Evolutionary conservation across 1,140 invertebrate species (phyloP).

Genomic region (Rhynchophorus ferrugineus): DNA sequence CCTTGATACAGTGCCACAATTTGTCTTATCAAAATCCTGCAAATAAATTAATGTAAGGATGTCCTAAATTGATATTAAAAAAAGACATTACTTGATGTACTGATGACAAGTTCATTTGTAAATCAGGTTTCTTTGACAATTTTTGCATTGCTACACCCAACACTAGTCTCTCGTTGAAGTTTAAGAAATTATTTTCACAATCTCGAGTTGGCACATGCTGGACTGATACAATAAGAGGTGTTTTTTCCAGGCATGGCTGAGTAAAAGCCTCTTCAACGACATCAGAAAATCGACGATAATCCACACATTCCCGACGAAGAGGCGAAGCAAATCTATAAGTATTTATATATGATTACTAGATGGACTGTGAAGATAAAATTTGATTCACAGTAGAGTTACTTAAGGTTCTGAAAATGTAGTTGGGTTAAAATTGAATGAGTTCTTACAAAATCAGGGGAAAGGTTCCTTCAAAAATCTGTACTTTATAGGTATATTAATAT

Average conservation of each 20-base stretch:
- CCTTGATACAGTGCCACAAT: slow-evolving; percentile 53
- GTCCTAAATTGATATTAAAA: background rate
- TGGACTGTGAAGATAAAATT: too few relatives aligned
- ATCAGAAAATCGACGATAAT: slow-evolving; percentile 56
- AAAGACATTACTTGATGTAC: slow-evolving; percentile 44
- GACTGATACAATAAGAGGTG: slow-evolving; percentile 53
- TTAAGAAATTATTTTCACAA: slow-evolving; percentile 54
- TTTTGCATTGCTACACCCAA: slow-evolving; percentile 54
- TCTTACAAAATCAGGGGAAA: too few relatives aligned
- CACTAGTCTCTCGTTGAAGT: slow-evolving; percentile 56
- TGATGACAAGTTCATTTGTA: slow-evolving; percentile 54
- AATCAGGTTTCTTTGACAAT: slow-evolving; percentile 52
- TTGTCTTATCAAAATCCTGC: slow-evolving; percentile 56
- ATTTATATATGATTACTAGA: too few relatives aligned
- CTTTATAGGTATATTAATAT: too few relatives aligned
- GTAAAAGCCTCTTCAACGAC: slow-evolving; percentile 59
- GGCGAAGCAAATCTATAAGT: slow-evolving; percentile 53
- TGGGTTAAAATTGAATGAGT: too few relatives aligned
- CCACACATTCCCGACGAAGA: slow-evolving; percentile 46
- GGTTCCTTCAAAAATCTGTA: too few relatives aligned
- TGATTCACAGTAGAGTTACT: too few relatives aligned
- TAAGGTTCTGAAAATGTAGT: too few relatives aligned
- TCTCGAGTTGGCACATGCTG: slow-evolving; percentile 55
- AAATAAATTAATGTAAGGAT: too few relatives aligned
- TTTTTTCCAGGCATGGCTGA: slow-evolving; percentile 51